These are phyloP conservation scores for Dynastes hyllus DNA, from an alignment of 2,888 invertebrate species.

Conservation along the genomic window DNA sequence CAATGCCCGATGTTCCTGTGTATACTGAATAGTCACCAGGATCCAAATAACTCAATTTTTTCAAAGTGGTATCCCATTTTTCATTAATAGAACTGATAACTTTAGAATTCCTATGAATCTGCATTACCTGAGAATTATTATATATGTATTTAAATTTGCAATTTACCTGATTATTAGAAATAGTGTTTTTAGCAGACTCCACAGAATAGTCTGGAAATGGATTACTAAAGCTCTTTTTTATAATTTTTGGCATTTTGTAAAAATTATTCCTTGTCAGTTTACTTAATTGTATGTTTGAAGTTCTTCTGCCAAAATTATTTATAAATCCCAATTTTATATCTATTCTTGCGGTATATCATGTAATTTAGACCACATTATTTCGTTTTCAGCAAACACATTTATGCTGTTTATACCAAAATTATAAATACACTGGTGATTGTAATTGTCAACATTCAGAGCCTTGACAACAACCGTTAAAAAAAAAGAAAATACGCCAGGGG, in stretches of 20 bases:
- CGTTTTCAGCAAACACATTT: too few relatives aligned
- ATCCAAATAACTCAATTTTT: constrained; percentile 70
- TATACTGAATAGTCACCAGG: constrained; percentile 80
- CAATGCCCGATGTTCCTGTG: constrained; percentile 84
- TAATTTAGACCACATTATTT: too few relatives aligned
- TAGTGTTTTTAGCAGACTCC: constrained; percentile 65
- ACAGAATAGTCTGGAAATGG: constrained; percentile 71
- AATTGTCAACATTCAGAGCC: too few relatives aligned
- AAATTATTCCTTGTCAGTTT: not conserved
- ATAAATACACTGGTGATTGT: too few relatives aligned
- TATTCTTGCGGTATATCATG: too few relatives aligned
- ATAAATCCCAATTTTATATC: too few relatives aligned
- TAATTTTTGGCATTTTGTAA: constrained; percentile 48
- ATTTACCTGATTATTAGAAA: constrained; percentile 66
- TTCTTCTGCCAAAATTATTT: too few relatives aligned
- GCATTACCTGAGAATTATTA: constrained; percentile 36
- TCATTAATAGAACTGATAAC: constrained; percentile 66
- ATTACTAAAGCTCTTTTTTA: constrained; percentile 70
- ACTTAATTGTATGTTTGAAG: too few relatives aligned
- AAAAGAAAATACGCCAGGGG: too few relatives aligned
- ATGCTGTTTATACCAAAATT: too few relatives aligned
- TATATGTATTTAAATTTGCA: constrained; percentile 4
- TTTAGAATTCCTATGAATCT: constrained; percentile 73
- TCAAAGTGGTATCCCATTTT: constrained; percentile 71
- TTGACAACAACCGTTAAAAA: too few relatives aligned